Base-by-base conservation (phyloP, 2,888 invertebrate species). In the Chloroclystis v-ata region DNA sequence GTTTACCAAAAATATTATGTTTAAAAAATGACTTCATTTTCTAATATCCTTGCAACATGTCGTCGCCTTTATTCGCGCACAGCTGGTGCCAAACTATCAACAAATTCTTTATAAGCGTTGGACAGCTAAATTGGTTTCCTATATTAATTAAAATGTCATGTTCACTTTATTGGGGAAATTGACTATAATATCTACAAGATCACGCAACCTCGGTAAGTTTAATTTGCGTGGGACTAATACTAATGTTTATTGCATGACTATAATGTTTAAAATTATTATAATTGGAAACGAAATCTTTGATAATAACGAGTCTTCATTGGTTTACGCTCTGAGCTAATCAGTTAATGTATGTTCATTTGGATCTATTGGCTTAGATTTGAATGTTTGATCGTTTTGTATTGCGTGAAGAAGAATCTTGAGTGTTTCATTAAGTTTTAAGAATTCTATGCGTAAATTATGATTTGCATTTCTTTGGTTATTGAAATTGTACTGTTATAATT, bases 41-140 rank as follows among this genome's bases (percentile, higher is more conserved):
- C 16, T 16, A 33, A 32, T 13, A 10, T 2, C 40, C 16, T 26
- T 26, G 14, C 39, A 29, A 29, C 7, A 24, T 33, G 28, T 2
- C 20, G 35, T 35, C 1, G 11, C 75, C 75, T 75, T 69, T 59
- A 64, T 65, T 58, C 63, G 37, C 62, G 60, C 79, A n/a, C n/a
- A 82, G 74, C 78, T 75, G 81, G 69, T 75, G 72, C 69, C 72
- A 73, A 69, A 75, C 68, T 69, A 69, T 43, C 42, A 25, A 49
- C 49, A 41, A 44, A 41, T 32, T 43, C 43, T 75, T 72, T 75
- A 66, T 69, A 67, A 64, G 67, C 61, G 72, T 65, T 65, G 60
- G 64, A 61, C 61, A 64, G 62, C 58, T 59, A 57, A 52, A 69
- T 67, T 56, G 55, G 53, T 52, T 67, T 69, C 72, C 69, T 69